Conservation (phyloP, 2,113 vertebrate genomes). For the Zingel zingel region DNA sequence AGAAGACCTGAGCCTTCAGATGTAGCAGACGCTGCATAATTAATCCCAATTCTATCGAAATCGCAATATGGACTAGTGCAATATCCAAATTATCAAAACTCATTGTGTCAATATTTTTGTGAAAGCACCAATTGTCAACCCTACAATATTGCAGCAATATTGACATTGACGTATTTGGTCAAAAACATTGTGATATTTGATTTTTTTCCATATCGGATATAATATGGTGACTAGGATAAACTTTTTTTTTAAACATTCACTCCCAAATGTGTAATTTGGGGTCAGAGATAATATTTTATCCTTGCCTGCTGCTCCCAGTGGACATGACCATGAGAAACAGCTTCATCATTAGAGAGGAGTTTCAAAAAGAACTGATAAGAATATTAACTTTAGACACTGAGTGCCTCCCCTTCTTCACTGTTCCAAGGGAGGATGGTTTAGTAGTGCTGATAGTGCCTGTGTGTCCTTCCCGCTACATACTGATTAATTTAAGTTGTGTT, state of each 20-base stretch:
- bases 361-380: constrained; percentile 74
- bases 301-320: constrained; percentile 5
- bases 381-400: constrained; percentile 62
- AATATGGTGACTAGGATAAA: not conserved
- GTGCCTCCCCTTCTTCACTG: constrained; percentile 49
- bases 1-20: not conserved
- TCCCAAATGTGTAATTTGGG: not conserved
- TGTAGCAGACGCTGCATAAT: too few species aligned
- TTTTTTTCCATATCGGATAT: too few species aligned
- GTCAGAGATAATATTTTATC: constrained; percentile 1
- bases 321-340: constrained; percentile 64
- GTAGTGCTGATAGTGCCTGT: constrained; percentile 65
- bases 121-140: too few species aligned
- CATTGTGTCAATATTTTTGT: too few species aligned
- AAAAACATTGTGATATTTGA: too few species aligned
- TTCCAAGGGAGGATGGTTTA: constrained; percentile 69
- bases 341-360: constrained; percentile 56
- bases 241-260: not conserved
- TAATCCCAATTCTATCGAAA: too few species aligned
- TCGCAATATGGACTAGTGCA: too few species aligned
- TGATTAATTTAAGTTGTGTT: constrained; percentile 55
- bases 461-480: constrained; percentile 35
- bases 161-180: too few species aligned
- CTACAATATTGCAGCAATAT: too few species aligned
- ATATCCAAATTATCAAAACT: too few species aligned